A percentile compares a stretch with the other conserved stretches of the same genome.
These are phyloP conservation scores for Nyleta sp. DNA, from an alignment of 2,888 invertebrate genomes.

Conservation along the genomic window DNA sequence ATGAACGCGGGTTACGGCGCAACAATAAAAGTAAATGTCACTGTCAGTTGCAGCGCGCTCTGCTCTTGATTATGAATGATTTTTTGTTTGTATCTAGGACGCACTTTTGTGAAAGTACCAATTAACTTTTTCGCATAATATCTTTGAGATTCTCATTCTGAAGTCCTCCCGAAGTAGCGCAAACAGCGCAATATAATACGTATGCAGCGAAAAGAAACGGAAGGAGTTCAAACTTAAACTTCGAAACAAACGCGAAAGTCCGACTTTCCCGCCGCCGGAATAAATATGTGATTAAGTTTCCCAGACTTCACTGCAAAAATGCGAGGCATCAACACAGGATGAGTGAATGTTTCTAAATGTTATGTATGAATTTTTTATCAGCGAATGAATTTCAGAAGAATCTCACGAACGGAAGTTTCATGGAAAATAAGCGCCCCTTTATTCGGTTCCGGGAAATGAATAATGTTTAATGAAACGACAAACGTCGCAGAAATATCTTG, in stretches of 20 bases:
- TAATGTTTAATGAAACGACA: constrained; percentile 33
- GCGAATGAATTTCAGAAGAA: constrained; percentile 32
- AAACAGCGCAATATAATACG: constrained; percentile 54
- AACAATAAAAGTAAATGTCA: constrained; percentile 60
- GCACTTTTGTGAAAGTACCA: constrained; percentile 53
- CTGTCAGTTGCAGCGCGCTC: constrained; percentile 48
- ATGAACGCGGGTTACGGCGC: constrained; percentile 26
- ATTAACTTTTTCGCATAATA: constrained; percentile 62
- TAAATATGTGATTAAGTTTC: constrained; percentile 59
- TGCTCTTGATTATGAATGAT: constrained; percentile 58
- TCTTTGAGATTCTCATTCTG: constrained; percentile 52
- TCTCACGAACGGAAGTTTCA: constrained; percentile 13
- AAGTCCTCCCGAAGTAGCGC: constrained; percentile 31
- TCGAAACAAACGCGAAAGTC: constrained; percentile 49
- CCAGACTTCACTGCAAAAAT: constrained; percentile 36
- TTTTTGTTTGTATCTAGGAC: constrained; percentile 46
- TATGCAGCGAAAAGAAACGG: constrained; percentile 40
- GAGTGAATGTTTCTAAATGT: constrained; percentile 46
- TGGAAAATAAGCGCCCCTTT: constrained; percentile 31
- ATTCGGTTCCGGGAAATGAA: constrained; percentile 18
- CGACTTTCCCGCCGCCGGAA: constrained; percentile 20
- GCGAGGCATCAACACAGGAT: constrained; percentile 32
- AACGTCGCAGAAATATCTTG: constrained; percentile 36
- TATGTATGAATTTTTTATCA: constrained; percentile 43
- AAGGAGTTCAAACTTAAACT: constrained; percentile 53